Conservation (phyloP, 2,797 vertebrate species). For the Bovichtus variegatus region DNA sequence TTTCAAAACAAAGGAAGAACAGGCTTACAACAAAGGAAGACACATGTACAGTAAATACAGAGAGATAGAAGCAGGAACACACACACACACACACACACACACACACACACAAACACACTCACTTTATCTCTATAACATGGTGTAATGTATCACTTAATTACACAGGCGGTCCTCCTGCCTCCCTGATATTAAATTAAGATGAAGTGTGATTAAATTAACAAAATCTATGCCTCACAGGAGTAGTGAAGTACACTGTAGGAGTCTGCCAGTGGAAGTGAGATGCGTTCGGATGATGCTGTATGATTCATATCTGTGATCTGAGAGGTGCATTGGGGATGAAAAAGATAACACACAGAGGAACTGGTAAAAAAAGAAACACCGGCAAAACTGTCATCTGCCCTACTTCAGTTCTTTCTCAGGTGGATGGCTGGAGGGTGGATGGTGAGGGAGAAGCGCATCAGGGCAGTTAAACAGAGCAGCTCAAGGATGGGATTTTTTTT, state of each 20-base stretch:
- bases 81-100: background rate
- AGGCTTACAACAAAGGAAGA: background rate
- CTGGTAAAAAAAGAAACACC: constrained; percentile 58
- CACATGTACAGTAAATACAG: background rate
- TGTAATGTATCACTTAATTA: constrained; percentile 63
- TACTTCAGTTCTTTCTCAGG: constrained; percentile 67
- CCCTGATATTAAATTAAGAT: constrained; percentile 59
- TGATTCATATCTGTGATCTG: constrained; percentile 58
- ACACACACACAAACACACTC: background rate
- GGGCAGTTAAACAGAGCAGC: constrained; percentile 48
- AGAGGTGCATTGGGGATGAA: constrained; percentile 22
- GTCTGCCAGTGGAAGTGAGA: constrained; percentile 43
- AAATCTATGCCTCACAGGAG: constrained; percentile 46
- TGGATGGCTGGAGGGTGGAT: constrained; percentile 62
- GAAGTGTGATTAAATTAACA: constrained; percentile 57
- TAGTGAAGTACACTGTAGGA: constrained; percentile 17
- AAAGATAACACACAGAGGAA: constrained; percentile 8
- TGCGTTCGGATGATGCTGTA: constrained; percentile 16
- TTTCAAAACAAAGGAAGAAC: background rate
- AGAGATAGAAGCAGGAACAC: background rate
- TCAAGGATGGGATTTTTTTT: constrained; percentile 48
- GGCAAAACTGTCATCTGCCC: constrained; percentile 51
- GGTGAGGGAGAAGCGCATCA: constrained; percentile 56
- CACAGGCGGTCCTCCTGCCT: constrained; percentile 37
- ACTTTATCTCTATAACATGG: constrained; percentile 33